Evolutionary conservation across 2,888 invertebrate genomes (phyloP).

Genomic region (Oscheius onirici): DNA sequence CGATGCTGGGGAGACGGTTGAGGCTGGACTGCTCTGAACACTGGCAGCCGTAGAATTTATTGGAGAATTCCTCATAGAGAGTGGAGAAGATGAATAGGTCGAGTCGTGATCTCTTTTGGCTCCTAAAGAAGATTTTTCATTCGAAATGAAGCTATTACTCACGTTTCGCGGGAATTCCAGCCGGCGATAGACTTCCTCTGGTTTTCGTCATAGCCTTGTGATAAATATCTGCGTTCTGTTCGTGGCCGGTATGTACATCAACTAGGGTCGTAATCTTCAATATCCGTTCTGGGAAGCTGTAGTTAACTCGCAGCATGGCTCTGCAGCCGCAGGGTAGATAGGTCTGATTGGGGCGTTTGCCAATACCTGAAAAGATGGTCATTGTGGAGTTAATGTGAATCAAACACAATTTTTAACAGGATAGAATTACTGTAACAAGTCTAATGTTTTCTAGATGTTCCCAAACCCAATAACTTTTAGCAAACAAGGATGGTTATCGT

Average conservation of each 20-base stretch:
- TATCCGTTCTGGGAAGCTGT: slow-evolving; percentile 54
- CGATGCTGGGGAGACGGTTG: slow-evolving; percentile 4
- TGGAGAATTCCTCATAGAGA: slow-evolving; percentile 13
- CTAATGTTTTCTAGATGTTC: too few species aligned
- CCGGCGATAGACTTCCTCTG: slow-evolving; percentile 9
- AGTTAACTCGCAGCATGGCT: slow-evolving; percentile 69
- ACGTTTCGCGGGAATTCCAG: not conserved
- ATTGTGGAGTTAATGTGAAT: too few species aligned
- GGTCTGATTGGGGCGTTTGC: slow-evolving; percentile 69
- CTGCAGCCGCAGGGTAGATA: slow-evolving; percentile 68
- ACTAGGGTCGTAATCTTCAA: slow-evolving; percentile 45
- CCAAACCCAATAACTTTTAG: too few species aligned
- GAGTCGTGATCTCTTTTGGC: slow-evolving; percentile 16
- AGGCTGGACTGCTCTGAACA: not conserved
- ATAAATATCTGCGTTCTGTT: slow-evolving; percentile 31
- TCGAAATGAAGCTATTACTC: not conserved
- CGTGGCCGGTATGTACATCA: slow-evolving; percentile 46
- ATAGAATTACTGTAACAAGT: too few species aligned
- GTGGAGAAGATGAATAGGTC: not conserved
- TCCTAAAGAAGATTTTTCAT: not conserved
- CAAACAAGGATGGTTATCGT: too few species aligned
- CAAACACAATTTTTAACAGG: too few species aligned
- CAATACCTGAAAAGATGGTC: slow-evolving; percentile 54
- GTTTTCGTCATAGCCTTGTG: slow-evolving; percentile 26
- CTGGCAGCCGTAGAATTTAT: slow-evolving; percentile 3